These are phyloP conservation scores for Condylostylus longicornis DNA, from an alignment of 1,140 invertebrate species.

Conservation along the genomic window DNA sequence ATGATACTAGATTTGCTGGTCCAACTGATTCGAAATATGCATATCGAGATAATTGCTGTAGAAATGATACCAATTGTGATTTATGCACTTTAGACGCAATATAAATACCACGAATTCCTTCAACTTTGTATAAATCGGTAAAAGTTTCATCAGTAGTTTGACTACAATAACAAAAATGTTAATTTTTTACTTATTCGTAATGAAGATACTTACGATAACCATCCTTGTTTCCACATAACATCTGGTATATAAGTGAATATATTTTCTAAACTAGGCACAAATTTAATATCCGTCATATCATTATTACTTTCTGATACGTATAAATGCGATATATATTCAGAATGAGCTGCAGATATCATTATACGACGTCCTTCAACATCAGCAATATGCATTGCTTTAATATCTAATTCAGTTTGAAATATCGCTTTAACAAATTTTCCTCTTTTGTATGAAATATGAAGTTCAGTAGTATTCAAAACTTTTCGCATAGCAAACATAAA, in stretches of 20 bases:
- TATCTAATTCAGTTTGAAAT: slow-evolving; percentile 52
- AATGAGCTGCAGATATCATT: slow-evolving; percentile 71
- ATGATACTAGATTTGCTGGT: slow-evolving; percentile 55
- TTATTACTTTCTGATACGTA: slow-evolving; percentile 55
- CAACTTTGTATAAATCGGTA: slow-evolving; percentile 77
- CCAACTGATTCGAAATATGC: too few relatives aligned
- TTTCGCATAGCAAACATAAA: slow-evolving; percentile 63
- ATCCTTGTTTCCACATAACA: slow-evolving; percentile 59
- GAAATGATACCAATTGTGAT: slow-evolving; percentile 32
- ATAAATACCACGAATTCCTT: slow-evolving; percentile 74
- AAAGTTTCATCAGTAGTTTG: slow-evolving; percentile 65
- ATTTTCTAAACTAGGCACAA: slow-evolving; percentile 63
- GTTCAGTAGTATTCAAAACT: slow-evolving; percentile 43
- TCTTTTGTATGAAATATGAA: slow-evolving; percentile 63
- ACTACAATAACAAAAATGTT: slow-evolving; percentile 31
- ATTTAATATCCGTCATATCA: slow-evolving; percentile 42
- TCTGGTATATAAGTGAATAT: slow-evolving; percentile 75
- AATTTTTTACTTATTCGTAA: neutral
- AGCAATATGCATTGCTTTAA: slow-evolving; percentile 55
- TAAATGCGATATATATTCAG: slow-evolving; percentile 54
- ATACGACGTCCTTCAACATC: slow-evolving; percentile 67
- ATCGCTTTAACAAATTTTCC: slow-evolving; percentile 51
- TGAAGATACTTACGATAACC: slow-evolving; percentile 64
- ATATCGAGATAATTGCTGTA: slow-evolving; percentile 2
- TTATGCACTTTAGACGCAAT: slow-evolving; percentile 62